These are phyloP conservation scores for Spondyliosoma cantharus DNA, from an alignment of 2,797 vertebrate species.

Conservation along the genomic window DNA sequence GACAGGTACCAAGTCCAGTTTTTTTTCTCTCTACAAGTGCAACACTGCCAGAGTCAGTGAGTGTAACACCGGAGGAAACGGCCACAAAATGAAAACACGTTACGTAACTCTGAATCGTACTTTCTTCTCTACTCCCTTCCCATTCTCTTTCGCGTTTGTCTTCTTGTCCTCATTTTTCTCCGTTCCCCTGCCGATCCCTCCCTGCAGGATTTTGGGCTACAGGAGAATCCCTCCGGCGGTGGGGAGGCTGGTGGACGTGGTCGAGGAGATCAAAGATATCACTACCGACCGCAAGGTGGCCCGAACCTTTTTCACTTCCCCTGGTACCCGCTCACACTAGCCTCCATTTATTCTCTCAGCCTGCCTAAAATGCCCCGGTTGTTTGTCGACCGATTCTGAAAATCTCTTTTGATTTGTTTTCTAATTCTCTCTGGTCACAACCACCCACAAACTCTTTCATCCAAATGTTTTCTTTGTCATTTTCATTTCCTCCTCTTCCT, in stretches of 20 bases:
- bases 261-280: conserved; percentile 86
- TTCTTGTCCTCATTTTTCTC: conserved; percentile 7
- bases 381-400: conserved; percentile 24
- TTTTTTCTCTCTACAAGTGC: neutral
- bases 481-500: neutral
- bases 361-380: neutral
- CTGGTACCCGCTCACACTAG: conserved; percentile 76
- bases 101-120: conserved; percentile 5
- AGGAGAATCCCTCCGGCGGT: conserved; percentile 86
- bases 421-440: conserved; percentile 15
- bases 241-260: conserved; percentile 86
- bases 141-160: neutral
- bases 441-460: conserved; percentile 11
- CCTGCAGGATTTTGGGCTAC: conserved; percentile 87
- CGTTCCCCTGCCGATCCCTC: neutral
- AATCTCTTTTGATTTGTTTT: conserved; percentile 8
- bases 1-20: conserved; percentile 81
- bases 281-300: conserved; percentile 87
- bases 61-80: neutral
- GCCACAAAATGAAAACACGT: conserved; percentile 5
- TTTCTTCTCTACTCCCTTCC: neutral
- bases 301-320: conserved; percentile 88
- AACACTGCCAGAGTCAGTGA: neutral
- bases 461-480: neutral
- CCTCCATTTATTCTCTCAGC: conserved; percentile 28